Conservation (phyloP, 2,888 invertebrate species). For the Gastracanthus pulcherrimus region DNA sequence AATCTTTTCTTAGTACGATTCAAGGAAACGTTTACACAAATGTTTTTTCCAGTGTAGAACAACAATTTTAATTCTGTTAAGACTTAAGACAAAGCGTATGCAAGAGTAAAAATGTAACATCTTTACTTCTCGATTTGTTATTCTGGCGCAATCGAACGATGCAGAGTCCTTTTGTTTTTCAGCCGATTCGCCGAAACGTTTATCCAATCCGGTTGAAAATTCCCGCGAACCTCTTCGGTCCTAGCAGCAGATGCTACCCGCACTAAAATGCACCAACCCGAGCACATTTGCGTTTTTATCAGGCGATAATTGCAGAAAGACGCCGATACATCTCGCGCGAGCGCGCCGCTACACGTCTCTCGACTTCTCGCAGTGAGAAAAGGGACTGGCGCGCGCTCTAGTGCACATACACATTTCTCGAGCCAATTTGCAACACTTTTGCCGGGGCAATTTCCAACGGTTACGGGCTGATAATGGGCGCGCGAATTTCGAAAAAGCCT, state of each 20-base stretch:
- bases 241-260: neutral
- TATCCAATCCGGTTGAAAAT: slow-evolving; percentile 24
- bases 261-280: slow-evolving; percentile 25
- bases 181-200: slow-evolving; percentile 22
- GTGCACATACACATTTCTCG: neutral
- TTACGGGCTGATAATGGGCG: slow-evolving; percentile 50
- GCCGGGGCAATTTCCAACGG: slow-evolving; percentile 35
- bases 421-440: slow-evolving; percentile 41
- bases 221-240: neutral
- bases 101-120: no score
- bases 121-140: no score
- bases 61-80: no score
- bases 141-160: neutral
- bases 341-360: neutral
- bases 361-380: neutral
- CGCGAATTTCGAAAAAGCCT: slow-evolving; percentile 40
- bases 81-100: no score
- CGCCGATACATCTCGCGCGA: neutral
- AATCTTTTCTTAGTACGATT: no score
- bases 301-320: slow-evolving; percentile 16
- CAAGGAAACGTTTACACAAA: no score
- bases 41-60: no score
- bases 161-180: neutral
- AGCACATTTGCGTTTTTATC: slow-evolving; percentile 46
- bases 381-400: neutral